Evolutionary conservation across 2,113 vertebrate species (phyloP).

Genomic region (Ifrita kowaldi): DNA sequence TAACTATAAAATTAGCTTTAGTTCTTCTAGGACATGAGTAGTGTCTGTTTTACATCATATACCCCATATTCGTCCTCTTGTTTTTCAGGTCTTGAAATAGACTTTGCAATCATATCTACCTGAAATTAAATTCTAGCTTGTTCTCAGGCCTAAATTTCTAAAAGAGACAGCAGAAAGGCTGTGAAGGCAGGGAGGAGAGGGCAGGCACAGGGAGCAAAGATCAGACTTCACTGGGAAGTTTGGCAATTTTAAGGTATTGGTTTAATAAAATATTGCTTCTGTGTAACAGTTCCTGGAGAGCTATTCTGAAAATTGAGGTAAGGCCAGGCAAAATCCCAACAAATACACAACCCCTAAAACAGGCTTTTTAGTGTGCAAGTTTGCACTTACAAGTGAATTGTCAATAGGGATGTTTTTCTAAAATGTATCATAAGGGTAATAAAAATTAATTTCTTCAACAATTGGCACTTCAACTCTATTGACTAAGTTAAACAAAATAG

Average conservation of each 20-base stretch:
- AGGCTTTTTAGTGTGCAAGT: not conserved
- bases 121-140: not conserved
- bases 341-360: rapidly evolving
- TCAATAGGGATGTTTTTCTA: not conserved
- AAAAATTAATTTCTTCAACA: not conserved
- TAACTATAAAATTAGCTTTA: not conserved
- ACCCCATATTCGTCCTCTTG: not conserved
- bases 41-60: not conserved
- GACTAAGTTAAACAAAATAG: not conserved
- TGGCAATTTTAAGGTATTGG: rapidly evolving
- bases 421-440: not conserved
- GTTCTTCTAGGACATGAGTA: not conserved
- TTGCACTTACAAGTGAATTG: not conserved
- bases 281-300: not conserved
- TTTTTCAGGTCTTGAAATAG: not conserved
- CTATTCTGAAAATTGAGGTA: not conserved
- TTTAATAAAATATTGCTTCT: not conserved
- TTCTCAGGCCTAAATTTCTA: not conserved
- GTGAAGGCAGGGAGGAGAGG: rapidly evolving
- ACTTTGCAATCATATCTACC: not conserved
- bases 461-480: not conserved
- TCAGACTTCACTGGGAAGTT: not conserved
- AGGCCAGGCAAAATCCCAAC: not conserved
- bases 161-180: not conserved
- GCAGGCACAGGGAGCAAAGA: rapidly evolving